Base-by-base conservation (phyloP, 1,140 invertebrate species). In the Micrasema longulum region DNA sequence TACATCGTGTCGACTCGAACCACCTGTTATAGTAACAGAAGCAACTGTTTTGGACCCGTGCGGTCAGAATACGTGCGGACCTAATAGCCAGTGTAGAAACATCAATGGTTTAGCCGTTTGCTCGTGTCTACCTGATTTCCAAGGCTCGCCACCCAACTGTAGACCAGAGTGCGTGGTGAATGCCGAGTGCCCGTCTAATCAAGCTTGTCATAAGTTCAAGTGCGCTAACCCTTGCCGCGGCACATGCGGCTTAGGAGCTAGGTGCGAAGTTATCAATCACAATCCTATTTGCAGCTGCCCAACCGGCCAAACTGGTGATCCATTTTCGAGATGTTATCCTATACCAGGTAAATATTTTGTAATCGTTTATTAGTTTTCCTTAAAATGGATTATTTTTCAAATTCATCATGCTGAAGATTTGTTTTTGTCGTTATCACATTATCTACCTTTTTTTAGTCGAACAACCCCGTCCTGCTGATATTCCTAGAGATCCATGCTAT, bases 221-320 rank as follows among this genome's bases (percentile, higher is more conserved):
- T 91, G 89, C 78, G 74, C 80, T 7, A 86, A 90, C 78, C 89
- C 90, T 41, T 91, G 89, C 76, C 84, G 84, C 7, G 87, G 86
- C 31, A 85, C 86, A 60, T 92, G 91, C 77, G 90, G 88, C 6
- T 53, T 83, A 1, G 88, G 88, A 72, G 83, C 90, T 2, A 77
- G 85, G 60, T 92, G 91, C 76, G 84, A 85, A 80, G 86, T 90
- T n/a, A 84, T 89, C 52, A 91, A 91, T 78, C 89, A 91, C 73
- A 89, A 88, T 73, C 88, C 90, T 1, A 88, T 90, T 77, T 91
- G 90, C 78, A 87, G 85, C 48, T 92, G 90, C 75, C 84, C 86
- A 72, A 73, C 80, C 35, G 86, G 87, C n/a, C 89, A 86, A 76
- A 88, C 86, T 36, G 79, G 91, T 43, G 89, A 92, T 85, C 89